Evolutionary conservation across 92 coral and sea anemone genomes (phyloP), one percentile per base, ranked within the genome.

Genomic region (Zoanthus sociatus): DNA sequence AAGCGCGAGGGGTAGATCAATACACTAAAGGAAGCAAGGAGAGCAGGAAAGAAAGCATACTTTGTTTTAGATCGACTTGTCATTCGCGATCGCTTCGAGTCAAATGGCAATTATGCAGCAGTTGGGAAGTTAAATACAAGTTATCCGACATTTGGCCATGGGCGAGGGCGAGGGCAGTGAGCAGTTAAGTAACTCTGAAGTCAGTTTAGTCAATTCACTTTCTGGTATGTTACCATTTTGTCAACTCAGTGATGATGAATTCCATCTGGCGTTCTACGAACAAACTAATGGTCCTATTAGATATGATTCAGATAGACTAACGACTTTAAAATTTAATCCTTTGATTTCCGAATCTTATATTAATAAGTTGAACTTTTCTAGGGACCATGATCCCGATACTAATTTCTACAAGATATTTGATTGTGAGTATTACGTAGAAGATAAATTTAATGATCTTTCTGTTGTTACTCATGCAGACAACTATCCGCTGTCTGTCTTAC

Each of bases 381-480:
- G 61, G 78, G 83, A 86, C 45, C 70, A 72, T 63, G 83, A 86
- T 86, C 89, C 89, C 68, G 89, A 74, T 67, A 51, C 72, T 51
- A 86, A 86, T 37, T 76, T 86, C 18, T 73, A 73, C 77, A 45
- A 73, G 53, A 32, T n/a, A 73, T 73, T 73, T 73, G 26, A 73
- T 73, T 73, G 77, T 73, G 77, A 32, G 48, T 73, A 73, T n/a
- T 73, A 33, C 47, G 77, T 73, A 37, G 56, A 73, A 73, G 77
- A 73, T 17, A 73, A 42, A 33, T 73, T 73, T 42, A 73, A 73
- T 73, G 77, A 58, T 58, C 64, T 58, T 58, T 58, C 64, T 58
- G 64, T 58, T 12, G 64, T 58, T 58, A 58, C 21, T 58, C 64
- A 58, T 58, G 64, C 64, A 58, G 64, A 58, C 20, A 58, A 58